Conservation (phyloP, 1,140 invertebrate species). For the Reticulitermes speratus region DNA sequence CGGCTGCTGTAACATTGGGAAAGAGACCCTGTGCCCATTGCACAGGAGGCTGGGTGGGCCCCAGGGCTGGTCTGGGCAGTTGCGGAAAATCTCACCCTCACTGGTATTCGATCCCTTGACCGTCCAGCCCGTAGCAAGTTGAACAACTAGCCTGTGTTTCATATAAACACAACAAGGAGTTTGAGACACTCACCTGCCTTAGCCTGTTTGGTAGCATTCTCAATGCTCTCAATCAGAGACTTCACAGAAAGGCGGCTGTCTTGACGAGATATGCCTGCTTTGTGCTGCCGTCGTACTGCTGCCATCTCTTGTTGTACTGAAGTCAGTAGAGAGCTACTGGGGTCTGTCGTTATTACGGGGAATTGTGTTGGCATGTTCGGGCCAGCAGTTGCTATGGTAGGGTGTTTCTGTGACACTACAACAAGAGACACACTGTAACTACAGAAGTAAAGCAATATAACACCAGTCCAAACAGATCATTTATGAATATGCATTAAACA, state of each 20-base stretch:
- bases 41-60: too few species aligned
- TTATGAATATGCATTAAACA: background rate
- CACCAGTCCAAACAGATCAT: too few species aligned
- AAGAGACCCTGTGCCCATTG: too few species aligned
- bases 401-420: slow-evolving; percentile 21
- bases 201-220: slow-evolving; percentile 81
- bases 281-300: slow-evolving; percentile 52
- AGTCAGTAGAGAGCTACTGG: slow-evolving; percentile 43
- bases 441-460: too few species aligned
- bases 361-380: background rate
- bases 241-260: slow-evolving; percentile 83
- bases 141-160: too few species aligned
- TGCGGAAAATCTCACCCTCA: too few species aligned
- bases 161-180: too few species aligned
- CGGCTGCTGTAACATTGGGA: too few species aligned
- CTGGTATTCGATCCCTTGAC: too few species aligned
- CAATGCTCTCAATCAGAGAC: slow-evolving; percentile 85
- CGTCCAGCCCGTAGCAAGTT: too few species aligned
- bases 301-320: slow-evolving; percentile 59
- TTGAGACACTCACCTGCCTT: slow-evolving; percentile 57
- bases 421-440: background rate
- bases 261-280: slow-evolving; percentile 61
- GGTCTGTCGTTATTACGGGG: background rate
- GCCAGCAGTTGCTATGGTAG: background rate
- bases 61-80: too few species aligned